Evolutionary conservation across 2,888 invertebrate species (phyloP).

Genomic region (Adineta ricciae): DNA sequence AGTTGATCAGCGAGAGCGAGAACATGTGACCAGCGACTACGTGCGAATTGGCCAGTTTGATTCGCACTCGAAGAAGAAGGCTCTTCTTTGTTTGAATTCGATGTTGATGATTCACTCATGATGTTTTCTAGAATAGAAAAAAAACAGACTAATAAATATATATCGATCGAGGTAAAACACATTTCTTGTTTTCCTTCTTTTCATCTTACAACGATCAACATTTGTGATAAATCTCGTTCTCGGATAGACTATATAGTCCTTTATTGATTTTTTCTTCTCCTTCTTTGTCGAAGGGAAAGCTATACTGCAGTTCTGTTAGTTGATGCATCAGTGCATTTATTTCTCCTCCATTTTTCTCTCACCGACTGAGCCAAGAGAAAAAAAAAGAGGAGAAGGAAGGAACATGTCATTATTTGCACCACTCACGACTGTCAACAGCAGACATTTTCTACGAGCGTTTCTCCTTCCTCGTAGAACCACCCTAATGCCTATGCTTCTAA

Average conservation of each 20-base stretch:
- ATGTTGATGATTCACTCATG: background rate
- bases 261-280: background rate
- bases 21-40: background rate
- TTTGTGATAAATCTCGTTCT: no score
- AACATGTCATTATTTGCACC: background rate
- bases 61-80: background rate
- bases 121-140: background rate
- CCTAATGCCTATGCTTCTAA: no score
- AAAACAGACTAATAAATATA: background rate
- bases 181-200: no score
- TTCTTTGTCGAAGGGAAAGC: background rate
- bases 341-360: background rate
- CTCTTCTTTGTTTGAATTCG: background rate
- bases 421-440: background rate
- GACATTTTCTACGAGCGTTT: background rate
- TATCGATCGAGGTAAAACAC: no score
- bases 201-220: no score
- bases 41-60: background rate
- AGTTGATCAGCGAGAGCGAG: background rate
- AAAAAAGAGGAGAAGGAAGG: background rate
- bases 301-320: background rate
- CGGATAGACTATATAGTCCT: no score
- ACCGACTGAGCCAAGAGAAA: background rate
- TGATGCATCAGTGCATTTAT: background rate
- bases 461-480: background rate